Conservation (phyloP, 2,113 vertebrate genomes). For the Ammospiza nelsoni region DNA sequence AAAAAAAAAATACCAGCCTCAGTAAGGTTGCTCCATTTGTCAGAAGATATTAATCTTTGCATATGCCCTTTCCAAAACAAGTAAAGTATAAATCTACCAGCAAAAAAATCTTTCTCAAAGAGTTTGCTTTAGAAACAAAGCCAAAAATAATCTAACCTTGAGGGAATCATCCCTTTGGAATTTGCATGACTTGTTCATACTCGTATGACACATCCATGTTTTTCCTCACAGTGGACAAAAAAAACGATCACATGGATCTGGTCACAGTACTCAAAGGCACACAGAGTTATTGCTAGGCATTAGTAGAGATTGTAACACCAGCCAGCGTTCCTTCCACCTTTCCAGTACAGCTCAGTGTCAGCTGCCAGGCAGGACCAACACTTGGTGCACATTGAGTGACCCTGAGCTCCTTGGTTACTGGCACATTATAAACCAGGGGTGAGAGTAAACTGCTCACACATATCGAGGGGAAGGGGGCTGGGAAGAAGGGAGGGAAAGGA, state of each 20-base stretch:
- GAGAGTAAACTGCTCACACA: background rate
- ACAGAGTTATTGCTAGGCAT: background rate
- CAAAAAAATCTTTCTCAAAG: background rate
- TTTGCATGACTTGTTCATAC: background rate
- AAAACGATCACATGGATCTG: background rate
- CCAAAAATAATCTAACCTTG: background rate
- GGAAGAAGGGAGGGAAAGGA: background rate
- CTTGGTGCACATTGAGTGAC: background rate
- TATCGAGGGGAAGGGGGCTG: background rate
- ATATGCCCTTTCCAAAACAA: background rate
- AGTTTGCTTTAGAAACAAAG: background rate
- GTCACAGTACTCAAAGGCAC: background rate
- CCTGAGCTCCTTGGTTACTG: background rate
- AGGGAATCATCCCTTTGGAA: background rate
- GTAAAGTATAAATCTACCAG: background rate
- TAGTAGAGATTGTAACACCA: background rate
- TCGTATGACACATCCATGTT: background rate
- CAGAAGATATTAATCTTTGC: background rate
- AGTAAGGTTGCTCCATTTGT: background rate
- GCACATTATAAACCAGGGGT: background rate
- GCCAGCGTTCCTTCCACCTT: background rate
- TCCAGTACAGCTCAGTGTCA: background rate
- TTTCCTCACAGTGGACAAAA: background rate
- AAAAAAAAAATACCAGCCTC: background rate
- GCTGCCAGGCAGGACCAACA: background rate